These are phyloP conservation scores for Coreoperca whiteheadi DNA, from an alignment of 2,113 vertebrate genomes.

Conservation along the genomic window DNA sequence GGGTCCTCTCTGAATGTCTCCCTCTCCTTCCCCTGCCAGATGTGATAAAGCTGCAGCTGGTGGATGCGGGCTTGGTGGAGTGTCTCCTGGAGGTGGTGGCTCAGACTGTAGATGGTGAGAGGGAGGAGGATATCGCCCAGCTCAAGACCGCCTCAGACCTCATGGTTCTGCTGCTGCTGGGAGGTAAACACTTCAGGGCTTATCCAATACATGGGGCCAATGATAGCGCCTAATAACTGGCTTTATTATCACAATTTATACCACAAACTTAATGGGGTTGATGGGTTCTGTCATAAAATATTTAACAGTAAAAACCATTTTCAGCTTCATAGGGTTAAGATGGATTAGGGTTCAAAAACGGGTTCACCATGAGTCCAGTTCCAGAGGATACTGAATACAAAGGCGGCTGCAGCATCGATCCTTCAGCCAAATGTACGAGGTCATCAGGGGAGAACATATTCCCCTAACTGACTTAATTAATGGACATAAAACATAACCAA, in stretches of 20 bases:
- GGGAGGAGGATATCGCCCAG: slow-evolving; percentile 94
- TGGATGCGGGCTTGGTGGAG: slow-evolving; percentile 96
- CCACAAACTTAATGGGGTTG: background rate
- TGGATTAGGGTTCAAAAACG: background rate
- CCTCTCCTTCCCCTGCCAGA: slow-evolving; percentile 80
- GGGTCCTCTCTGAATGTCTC: background rate
- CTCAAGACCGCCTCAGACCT: slow-evolving; percentile 98
- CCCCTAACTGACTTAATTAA: background rate
- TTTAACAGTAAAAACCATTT: background rate
- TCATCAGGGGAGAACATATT: background rate
- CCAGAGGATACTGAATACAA: background rate
- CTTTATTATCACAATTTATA: background rate
- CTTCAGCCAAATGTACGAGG: background rate
- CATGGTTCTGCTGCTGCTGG: slow-evolving; percentile 96
- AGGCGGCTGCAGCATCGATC: background rate
- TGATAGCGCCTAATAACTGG: background rate
- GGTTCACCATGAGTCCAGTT: background rate
- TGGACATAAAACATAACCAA: background rate
- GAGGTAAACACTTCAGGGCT: slow-evolving; percentile 83
- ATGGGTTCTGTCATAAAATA: background rate
- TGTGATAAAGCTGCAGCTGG: slow-evolving; percentile 96
- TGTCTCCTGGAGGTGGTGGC: slow-evolving; percentile 95
- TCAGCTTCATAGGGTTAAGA: background rate
- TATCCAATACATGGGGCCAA: background rate
- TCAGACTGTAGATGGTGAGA: slow-evolving; percentile 93